These are phyloP conservation scores for Tinea trinotella DNA, from an alignment of 2,888 invertebrate genomes.

Conservation along the genomic window DNA sequence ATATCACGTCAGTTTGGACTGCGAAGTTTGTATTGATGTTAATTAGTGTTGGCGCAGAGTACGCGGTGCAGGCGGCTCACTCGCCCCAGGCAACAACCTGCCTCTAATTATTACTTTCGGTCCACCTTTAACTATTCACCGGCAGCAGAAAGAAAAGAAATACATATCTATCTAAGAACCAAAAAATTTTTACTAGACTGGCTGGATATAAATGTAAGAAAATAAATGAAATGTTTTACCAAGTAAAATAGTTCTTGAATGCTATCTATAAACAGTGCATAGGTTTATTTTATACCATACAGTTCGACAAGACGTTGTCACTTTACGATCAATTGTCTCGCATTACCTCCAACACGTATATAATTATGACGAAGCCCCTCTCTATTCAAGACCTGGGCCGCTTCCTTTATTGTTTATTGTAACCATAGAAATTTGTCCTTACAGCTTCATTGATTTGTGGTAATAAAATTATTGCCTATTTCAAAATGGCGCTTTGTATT, in stretches of 20 bases:
- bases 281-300: background rate
- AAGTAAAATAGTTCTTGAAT: too few species aligned
- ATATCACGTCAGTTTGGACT: conserved; percentile 38
- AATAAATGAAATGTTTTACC: background rate
- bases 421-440: conserved; percentile 27
- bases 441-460: conserved; percentile 28
- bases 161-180: background rate
- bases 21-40: conserved; percentile 39
- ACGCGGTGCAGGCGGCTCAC: background rate
- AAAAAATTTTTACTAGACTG: background rate
- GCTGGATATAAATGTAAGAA: too few species aligned
- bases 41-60: conserved; percentile 34
- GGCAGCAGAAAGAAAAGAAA: background rate
- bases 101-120: conserved; percentile 5
- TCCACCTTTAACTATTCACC: conserved; percentile 6
- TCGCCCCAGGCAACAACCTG: conserved; percentile 4
- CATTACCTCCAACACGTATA: conserved; percentile 26
- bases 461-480: conserved; percentile 15
- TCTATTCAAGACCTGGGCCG: conserved; percentile 31
- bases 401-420: conserved; percentile 27
- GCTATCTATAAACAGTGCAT: background rate
- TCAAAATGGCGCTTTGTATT: conserved; percentile 12
- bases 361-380: conserved; percentile 35
- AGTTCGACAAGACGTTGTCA: conserved; percentile 31
- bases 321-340: conserved; percentile 45